A percentile compares a stretch with the other conserved stretches of the same genome.
phyloP scores from a whole-genome alignment of 2,797 vertebrate genomes.

The Galago senegalensis region DNA sequence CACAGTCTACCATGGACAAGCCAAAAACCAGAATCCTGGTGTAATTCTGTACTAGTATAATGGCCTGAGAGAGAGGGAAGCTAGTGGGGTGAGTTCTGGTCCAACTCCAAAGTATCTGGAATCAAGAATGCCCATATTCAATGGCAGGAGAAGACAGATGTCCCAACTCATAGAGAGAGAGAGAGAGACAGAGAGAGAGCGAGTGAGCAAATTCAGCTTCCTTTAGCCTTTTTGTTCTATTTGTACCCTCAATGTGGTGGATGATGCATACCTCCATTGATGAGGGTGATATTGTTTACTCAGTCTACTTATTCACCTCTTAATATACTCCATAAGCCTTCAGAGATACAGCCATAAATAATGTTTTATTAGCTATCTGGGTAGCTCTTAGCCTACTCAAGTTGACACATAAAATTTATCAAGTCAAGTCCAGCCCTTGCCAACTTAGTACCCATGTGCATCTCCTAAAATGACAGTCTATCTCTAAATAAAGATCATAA shows the following conservation, averaged over 20 bases:
- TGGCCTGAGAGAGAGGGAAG: background rate
- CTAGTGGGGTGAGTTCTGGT: background rate
- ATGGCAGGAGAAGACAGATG: too few relatives aligned
- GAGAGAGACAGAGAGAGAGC: background rate
- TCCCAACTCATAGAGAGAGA: background rate
- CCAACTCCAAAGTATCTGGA: background rate
- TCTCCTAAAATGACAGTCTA: background rate
- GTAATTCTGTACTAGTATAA: background rate
- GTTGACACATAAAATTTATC: background rate
- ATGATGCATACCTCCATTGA: too few relatives aligned
- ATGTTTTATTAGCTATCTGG: background rate
- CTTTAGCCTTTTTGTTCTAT: background rate
- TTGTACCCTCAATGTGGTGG: background rate
- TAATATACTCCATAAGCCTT: background rate
- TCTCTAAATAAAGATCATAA: background rate
- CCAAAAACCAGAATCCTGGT: background rate
- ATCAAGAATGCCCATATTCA: accelerated
- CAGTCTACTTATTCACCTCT: background rate
- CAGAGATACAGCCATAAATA: background rate
- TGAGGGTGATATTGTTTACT: background rate
- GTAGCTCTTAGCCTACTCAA: too few relatives aligned
- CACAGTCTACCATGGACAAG: background rate
- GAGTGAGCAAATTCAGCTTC: background rate
- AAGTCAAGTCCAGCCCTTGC: background rate
- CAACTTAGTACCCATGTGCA: background rate